phyloP scores from a whole-genome alignment of 2,797 vertebrate genomes.

The Etheostoma nigrum region DNA sequence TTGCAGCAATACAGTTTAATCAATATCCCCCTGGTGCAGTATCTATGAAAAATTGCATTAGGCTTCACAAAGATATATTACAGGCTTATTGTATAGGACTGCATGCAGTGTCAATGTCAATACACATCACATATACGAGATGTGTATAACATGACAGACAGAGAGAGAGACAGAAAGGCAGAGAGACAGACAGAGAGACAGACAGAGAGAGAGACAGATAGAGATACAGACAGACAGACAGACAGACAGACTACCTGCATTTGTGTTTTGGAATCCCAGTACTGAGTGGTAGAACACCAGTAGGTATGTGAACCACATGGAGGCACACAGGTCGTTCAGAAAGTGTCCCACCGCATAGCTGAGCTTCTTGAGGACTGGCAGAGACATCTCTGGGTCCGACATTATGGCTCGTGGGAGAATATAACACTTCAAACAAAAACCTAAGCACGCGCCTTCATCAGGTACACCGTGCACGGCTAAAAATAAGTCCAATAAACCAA shows the following conservation, averaged over 20 bases:
- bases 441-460: neutral
- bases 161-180: neutral
- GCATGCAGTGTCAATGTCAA: neutral
- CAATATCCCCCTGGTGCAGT: neutral
- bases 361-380: conserved; percentile 76
- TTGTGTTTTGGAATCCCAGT: conserved; percentile 87
- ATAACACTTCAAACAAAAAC: fast-evolving
- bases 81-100: neutral
- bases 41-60: neutral
- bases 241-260: conserved; percentile 74
- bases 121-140: no score
- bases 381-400: conserved; percentile 58
- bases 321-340: conserved; percentile 94
- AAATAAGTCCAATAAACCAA: fast-evolving
- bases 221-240: neutral
- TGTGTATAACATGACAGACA: neutral
- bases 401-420: conserved; percentile 33
- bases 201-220: neutral
- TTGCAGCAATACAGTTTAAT: neutral
- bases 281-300: conserved; percentile 93
- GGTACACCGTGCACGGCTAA: no score
- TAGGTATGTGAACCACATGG: conserved; percentile 97
- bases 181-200: no score
- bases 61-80: neutral
- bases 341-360: conserved; percentile 92